Evolutionary conservation across 2,888 invertebrate genomes (phyloP).

Genomic region (Aleiodes testaceus): DNA sequence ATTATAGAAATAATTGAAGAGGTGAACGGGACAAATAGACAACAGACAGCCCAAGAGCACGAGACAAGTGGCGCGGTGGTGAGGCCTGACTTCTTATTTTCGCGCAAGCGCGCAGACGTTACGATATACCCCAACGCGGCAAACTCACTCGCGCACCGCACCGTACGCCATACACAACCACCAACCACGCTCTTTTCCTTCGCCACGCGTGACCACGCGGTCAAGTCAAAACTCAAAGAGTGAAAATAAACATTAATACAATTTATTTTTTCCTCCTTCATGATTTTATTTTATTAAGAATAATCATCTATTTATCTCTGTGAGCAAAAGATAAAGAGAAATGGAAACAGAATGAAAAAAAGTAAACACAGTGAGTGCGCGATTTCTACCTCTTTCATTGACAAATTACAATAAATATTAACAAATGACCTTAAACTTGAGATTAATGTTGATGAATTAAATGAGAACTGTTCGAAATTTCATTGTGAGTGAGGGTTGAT

Average conservation of each 20-base stretch:
- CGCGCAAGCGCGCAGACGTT: slow-evolving; percentile 69
- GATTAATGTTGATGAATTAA: neutral
- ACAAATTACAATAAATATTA: neutral
- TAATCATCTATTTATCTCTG: neutral
- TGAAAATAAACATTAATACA: neutral
- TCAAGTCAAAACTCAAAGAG: slow-evolving; percentile 38
- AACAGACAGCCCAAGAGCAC: slow-evolving; percentile 51
- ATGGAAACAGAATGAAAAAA: neutral
- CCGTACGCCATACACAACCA: slow-evolving; percentile 71
- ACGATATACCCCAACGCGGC: slow-evolving; percentile 69
- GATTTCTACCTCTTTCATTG: slow-evolving; percentile 4
- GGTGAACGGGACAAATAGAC: slow-evolving; percentile 57
- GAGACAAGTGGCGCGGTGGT: slow-evolving; percentile 45
- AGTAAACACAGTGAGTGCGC: neutral
- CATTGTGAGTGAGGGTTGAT: neutral
- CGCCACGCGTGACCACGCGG: slow-evolving; percentile 65
- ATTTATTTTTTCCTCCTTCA: neutral
- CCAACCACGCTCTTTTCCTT: slow-evolving; percentile 60
- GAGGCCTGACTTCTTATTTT: slow-evolving; percentile 44
- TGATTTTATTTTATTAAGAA: neutral
- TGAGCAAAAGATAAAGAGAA: neutral
- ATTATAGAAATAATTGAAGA: neutral
- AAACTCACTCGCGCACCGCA: slow-evolving; percentile 72
- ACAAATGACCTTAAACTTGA: no score
- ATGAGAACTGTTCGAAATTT: neutral